A percentile compares a stretch with the other conserved stretches of the same genome.
phyloP scores from a whole-genome alignment of 2,797 vertebrate genomes.

The Propithecus perrieri region DNA sequence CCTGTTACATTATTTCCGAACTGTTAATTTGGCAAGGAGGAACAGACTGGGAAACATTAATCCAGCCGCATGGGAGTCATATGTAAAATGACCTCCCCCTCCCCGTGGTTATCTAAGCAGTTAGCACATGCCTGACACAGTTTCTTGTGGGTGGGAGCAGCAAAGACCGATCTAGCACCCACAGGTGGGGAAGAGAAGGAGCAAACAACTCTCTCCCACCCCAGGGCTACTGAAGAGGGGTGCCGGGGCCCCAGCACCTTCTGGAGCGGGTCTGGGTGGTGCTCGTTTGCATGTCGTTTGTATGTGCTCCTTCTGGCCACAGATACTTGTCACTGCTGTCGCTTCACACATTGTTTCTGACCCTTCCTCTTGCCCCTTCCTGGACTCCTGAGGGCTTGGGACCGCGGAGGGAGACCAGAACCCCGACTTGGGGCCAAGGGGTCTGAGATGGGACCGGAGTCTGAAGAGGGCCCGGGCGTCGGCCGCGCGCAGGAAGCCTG shows the following conservation, averaged over 20 bases:
- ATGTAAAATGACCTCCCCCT: background rate
- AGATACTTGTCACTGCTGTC: background rate
- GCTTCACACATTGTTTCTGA: background rate
- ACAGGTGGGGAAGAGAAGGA: background rate
- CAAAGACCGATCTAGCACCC: background rate
- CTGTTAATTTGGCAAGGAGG: background rate
- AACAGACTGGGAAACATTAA: background rate
- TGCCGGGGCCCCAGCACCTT: background rate
- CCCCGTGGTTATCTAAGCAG: background rate
- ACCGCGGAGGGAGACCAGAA: background rate
- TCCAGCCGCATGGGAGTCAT: background rate
- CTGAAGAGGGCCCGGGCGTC: rapidly evolving
- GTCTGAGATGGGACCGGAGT: background rate
- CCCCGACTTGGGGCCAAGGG: rapidly evolving
- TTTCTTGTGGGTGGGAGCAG: background rate
- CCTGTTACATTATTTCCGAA: background rate
- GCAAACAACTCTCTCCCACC: background rate
- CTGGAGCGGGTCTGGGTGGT: background rate
- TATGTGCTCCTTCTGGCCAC: background rate
- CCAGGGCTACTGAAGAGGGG: background rate
- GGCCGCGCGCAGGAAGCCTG: background rate
- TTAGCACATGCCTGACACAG: background rate
- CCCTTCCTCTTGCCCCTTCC: background rate
- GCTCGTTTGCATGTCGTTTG: background rate
- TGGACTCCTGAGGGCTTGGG: background rate